Base-by-base conservation (phyloP, 2,888 invertebrate genomes). In the Amblyjoppa fuscipennis region DNA sequence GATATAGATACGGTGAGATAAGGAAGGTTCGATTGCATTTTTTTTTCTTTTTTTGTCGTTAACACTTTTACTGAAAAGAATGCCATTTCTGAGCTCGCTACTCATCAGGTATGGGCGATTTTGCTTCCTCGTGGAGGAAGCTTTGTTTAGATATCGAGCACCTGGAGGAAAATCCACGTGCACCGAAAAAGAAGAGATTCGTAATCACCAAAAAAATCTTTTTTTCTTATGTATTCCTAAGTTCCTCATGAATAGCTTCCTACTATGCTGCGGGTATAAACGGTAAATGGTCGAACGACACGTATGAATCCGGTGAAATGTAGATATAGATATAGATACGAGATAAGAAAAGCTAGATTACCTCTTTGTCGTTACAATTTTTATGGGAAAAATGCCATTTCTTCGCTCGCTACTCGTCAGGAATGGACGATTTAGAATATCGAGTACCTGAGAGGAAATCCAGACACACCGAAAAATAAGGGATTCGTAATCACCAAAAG, bases 201-300 rank as follows among this genome's bases (percentile, higher is more conserved):
- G 34, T 34, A 31, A 31, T 31, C 28, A 31, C 1, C 28, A 34
- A 34, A 34, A 34, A 6, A 5, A 5, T 34, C 0, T 34, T 5
- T 34, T 34, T 34, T 34, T 34, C 20, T 20, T 20, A 20, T 20
- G 20, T 20, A 5, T 34, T 5, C 34, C 34, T 5, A 5, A 34
- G 34, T 34, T 34, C 34, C 34, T 34, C 34, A 34, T 34, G 34
- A 34, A 34, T 34, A 34, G 34, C 34, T 34, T 34, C 28, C 73
- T 68, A 83, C 64, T 68, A 66, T 25, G 73, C 34, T 9, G 16
- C 28, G 25, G 34, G 66, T 77, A 71, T 45, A 49, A 66, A 34
- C 20, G 53, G 53, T 20, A 49, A 77, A 82, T 68, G 82, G 34
- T 73, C 34, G 31, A 70, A 61, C 49, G 59, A 69, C 31, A 34